Conservation (phyloP, 1,140 invertebrate genomes). For the Temnothorax nylanderi region DNA sequence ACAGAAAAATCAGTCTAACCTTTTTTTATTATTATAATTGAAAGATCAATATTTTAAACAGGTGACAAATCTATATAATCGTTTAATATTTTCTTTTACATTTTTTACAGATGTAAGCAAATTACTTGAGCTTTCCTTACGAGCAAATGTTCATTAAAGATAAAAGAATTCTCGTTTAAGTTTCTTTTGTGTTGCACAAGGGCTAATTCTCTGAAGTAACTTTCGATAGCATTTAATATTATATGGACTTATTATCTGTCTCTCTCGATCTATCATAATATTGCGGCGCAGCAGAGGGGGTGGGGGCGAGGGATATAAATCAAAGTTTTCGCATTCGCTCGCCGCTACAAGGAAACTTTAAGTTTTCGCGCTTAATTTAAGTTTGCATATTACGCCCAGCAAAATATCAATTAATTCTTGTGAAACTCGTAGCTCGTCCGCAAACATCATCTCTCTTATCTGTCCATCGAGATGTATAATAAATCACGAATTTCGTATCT, state of each 20-base stretch:
- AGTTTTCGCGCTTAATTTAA: constrained; percentile 62
- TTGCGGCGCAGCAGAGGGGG: not conserved
- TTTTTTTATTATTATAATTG: not conserved
- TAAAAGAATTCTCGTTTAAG: constrained; percentile 20
- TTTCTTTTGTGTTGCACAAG: constrained; percentile 21
- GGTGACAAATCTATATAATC: not conserved
- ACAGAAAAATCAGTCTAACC: not conserved
- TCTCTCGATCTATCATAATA: constrained; percentile 54
- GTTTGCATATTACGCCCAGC: constrained; percentile 59
- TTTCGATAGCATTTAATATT: constrained; percentile 53
- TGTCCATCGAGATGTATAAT: constrained; percentile 43
- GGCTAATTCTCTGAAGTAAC: constrained; percentile 4
- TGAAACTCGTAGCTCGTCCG: constrained; percentile 27
- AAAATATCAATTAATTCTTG: constrained; percentile 62
- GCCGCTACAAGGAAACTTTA: constrained; percentile 40
- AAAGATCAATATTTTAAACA: not conserved
- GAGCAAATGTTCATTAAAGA: constrained; percentile 6
- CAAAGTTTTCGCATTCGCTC: constrained; percentile 58
- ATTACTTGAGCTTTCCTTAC: not conserved
- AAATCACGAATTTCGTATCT: constrained; percentile 8
- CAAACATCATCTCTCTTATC: constrained; percentile 59
- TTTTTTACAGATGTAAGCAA: not conserved
- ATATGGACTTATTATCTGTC: constrained; percentile 37
- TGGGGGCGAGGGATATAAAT: constrained; percentile 27
- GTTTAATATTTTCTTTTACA: not conserved